Evolutionary conservation across 1,140 invertebrate species (phyloP), one percentile per base, ranked within the genome.

Genomic region (Drosophila nasuta): DNA sequence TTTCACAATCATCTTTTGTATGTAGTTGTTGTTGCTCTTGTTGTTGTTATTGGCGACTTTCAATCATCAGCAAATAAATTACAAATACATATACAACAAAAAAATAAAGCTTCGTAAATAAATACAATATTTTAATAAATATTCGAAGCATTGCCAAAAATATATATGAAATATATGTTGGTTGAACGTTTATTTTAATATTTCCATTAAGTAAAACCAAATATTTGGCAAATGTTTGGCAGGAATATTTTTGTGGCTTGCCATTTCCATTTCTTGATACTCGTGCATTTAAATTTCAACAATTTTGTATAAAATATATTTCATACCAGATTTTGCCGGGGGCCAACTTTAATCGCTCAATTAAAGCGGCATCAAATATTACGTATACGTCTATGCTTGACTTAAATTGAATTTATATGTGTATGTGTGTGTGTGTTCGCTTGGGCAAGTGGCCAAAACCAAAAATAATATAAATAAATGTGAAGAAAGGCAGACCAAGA

Each of bases 281-380:
- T 52, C 1, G 8, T 13, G 35, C 6, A 7, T 38, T 38, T 38
- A 5, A 11, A 52, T 52, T 52, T 15, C 13, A 52, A 52, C 13
- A 35, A 35, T 41, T 63, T 63, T 10, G 41, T n/a, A 38, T 49
- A 6, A n/a, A 35, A 25, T 25, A 49, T 64, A 15, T 35, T 28
- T 6, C 30, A 10, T 25, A 28, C 28, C 2, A 1, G n/a, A 28
- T 10, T 51, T 54, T 41, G 13, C n/a, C 25, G 49, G 54, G 6
- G n/a, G 11, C 1, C 45, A 38, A 10, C 25, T 52, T 66, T 43
- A 73, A 68, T 73, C 64, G 63, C 73, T 69, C 81, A 83, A 83
- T 83, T 83, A 85, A 75, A 81, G 73, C 59, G 69, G 76, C 59
- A 80, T 62, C 54, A 62, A 76, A 77, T 69, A 85, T 77, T 85